Evolutionary conservation across 2,113 vertebrate species (phyloP), one percentile per base, ranked within the genome.

Genomic region (Hypocryptadius cinnamomeus): DNA sequence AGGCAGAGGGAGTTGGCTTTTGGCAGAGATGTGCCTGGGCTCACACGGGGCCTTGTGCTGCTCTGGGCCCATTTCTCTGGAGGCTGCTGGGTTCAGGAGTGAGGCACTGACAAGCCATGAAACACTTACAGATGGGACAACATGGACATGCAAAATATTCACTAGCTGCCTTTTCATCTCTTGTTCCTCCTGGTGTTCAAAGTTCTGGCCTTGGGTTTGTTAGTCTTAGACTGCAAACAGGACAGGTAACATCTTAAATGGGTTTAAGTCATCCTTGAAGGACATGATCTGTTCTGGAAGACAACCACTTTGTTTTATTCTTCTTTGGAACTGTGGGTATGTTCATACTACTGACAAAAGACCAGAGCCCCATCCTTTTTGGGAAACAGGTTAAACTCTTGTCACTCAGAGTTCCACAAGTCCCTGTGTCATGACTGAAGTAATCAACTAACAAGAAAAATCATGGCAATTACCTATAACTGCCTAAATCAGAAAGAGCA

Each of bases 21-120:
- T 31, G 82, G 60, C 57, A 69, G 81, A 16, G 48, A 28, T 22
- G 22, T 73, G 18, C 24, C 14, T 54, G 51, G 33, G 73, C 79
- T 73, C 15, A 0, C 50, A 15, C 0, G 0, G 20, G 48, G 30
- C 2, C 1, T 22, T 40, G 42, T 35, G 74, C 21, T 78, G 50
- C 70, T 64, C 48, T 33, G 60, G 24, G 68, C 40, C 30, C 0
- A 0, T 31, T 63, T 44, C n/a, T 81, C 27, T 64, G 15, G 37
- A 51, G n/a, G 5, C 8, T n/a, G 21, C 40, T 72, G 80, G 19
- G 2, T 40, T 66, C n/a, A 31, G 82, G 22, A 48, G 35, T 6
- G 22, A 21, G 57, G 15, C 23, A 0, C 45, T 84, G 56, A 31
- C 20, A 21, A 80, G 33, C 51, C 10, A 3, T 27, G 51, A 61